Base-by-base conservation (phyloP, 1,140 invertebrate genomes). In the Himalopsyche phryganea region DNA sequence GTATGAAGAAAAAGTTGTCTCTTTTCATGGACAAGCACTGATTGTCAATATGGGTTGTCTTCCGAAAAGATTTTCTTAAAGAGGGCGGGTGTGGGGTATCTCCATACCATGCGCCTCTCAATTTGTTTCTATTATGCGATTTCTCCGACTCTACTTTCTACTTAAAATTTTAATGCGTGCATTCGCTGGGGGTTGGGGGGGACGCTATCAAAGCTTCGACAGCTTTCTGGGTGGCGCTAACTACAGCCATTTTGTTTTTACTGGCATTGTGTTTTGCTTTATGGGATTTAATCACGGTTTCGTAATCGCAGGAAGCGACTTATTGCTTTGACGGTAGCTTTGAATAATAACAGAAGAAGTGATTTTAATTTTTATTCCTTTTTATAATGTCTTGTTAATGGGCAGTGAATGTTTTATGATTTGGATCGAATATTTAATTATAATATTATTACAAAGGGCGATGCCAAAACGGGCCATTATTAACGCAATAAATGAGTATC, bases 101-200 rank as follows among this genome's bases (percentile, higher is more conserved):
- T 17, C 15, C 17, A 19, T 50, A 47, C 17, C 42, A 48, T 50
- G 35, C 50, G 44, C 42, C 53, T 54, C 55, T 62, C 60, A 62
- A 62, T 62, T 62, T 62, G 60, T 62, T 62, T 62, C 60, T 58
- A 62, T 62, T 57, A 57, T 61, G 44, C 60, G 60, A 50, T 57
- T 51, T 61, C 55, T 50, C 55, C 50, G 45, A 53, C 60, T 62
- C 60, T 57, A 61, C 51, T 61, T 62, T 54, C 60, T 48, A 62
- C 50, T 62, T 62, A 58, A 62, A 62, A 62, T 62, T 62, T 62
- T 58, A 62, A 62, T 62, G 60, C 35, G 50, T 51, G 50, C 45
- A 46, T 50, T 58, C 32, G 47, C 13, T 2, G 40, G 19, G 54
- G 50, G 23, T 28, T 9, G 23, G 45, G 50, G 40, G 28, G 7